phyloP scores from a whole-genome alignment of 2,797 vertebrate genomes.

The Otolemur crassicaudatus region DNA sequence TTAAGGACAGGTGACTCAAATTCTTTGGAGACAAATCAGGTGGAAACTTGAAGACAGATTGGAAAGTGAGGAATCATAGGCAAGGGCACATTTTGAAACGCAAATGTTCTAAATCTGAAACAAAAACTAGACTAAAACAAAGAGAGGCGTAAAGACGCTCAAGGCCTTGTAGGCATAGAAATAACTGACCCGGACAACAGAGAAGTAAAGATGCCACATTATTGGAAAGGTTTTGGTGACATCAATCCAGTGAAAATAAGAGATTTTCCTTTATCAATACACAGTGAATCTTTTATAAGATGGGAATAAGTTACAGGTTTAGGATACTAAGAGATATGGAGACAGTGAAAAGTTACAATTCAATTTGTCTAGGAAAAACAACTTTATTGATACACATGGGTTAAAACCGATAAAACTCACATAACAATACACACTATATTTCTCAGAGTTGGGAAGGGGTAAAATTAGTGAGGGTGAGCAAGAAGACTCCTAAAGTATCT shows the following conservation, averaged over 20 bases:
- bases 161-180: not conserved
- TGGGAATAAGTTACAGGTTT: not conserved
- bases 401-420: slow-evolving; percentile 8
- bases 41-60: not conserved
- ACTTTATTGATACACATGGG: not conserved
- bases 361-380: not conserved
- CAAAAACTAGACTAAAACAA: not conserved
- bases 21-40: not conserved
- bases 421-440: not conserved
- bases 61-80: not conserved
- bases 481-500: not conserved
- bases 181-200: not conserved
- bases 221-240: not conserved
- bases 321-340: not conserved
- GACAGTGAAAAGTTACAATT: not conserved
- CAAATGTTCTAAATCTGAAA: not conserved
- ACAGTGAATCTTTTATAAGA: not conserved
- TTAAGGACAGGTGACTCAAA: not conserved
- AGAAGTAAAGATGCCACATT: not conserved
- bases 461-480: not conserved
- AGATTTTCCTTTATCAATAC: not conserved
- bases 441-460: not conserved
- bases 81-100: not conserved
- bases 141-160: not conserved
- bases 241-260: not conserved